Evolutionary conservation across 2,113 vertebrate genomes (phyloP), one percentile per base, ranked within the genome.

Genomic region (Phocoena sinus): DNA sequence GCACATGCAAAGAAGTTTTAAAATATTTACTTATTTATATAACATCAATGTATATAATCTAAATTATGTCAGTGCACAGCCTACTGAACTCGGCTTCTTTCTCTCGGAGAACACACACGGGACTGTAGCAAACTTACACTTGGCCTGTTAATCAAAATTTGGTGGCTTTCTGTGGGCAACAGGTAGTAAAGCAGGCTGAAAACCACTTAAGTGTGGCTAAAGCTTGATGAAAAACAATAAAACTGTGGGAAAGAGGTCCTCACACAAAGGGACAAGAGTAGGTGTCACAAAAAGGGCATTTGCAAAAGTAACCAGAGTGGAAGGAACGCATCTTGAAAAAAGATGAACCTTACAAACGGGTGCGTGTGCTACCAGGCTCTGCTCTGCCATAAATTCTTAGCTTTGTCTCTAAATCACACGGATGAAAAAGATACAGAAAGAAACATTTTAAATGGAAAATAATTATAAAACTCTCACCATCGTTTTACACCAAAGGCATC

Each of bases 401-500:
- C n/a, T 41, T 82, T 83, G 13, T 23, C 38, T 81, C n/a, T 50
- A n/a, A 71, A 26, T 25, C 36, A 31, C 25, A 65, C 0, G 36
- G n/a, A 41, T 2, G 31, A 85, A 91, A 94, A 94, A 26, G 33
- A 9, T 76, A 91, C 2, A 8, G 73, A 92, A 96, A 5, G 33
- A 81, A 20, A 87, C 60, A 14, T 12, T n/a, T 15, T 60, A 8
- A 20, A 86, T 31, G 6, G 38, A 26, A 94, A 96, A 31, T 4
- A 91, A 70, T 11, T 53, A 41, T 73, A 56, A 79, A 41, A 20
- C 13, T 87, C 98, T 98, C 97, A 99, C 99, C 99, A 99, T 99
- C 14, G 99, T 99, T 99, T 99, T 99, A 98, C 99, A 99, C 99
- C 99, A 99, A 96, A 99, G 99, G 98, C 99, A 99, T 98, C 99